Percentiles rank a stretch among this genome's conserved stretches.
Evolutionary conservation across 2,797 vertebrate genomes (phyloP).

Genomic region (Tinamus major): DNA sequence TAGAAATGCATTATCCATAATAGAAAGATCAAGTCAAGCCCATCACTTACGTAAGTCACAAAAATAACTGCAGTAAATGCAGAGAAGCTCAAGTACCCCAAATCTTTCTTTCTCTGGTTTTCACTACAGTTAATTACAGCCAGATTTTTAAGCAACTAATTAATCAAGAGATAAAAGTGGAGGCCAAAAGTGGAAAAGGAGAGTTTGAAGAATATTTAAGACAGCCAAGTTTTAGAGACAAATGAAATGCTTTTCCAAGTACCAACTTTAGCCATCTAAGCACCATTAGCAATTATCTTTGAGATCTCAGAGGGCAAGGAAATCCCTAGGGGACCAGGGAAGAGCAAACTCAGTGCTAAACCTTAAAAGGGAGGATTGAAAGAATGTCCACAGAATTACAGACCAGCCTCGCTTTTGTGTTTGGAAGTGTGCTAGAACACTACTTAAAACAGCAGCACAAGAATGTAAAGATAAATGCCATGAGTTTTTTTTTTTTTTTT

Average conservation of each 20-base stretch:
- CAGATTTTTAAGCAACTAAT: constrained; percentile 20
- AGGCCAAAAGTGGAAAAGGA: background rate
- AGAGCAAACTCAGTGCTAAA: background rate
- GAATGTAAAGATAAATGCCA: background rate
- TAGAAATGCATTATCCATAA: background rate
- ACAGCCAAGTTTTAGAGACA: background rate
- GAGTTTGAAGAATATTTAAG: constrained; percentile 28
- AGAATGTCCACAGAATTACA: constrained; percentile 3
- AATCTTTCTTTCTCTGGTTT: background rate
- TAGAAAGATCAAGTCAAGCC: background rate
- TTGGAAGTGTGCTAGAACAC: background rate
- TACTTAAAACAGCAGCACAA: background rate
- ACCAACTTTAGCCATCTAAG: constrained; percentile 43
- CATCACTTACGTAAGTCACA: background rate
- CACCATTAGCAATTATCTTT: constrained; percentile 47
- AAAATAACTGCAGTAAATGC: background rate
- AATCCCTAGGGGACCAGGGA: background rate
- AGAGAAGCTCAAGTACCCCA: background rate
- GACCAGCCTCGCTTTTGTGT: background rate
- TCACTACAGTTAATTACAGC: background rate
- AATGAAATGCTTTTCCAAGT: constrained; percentile 13
- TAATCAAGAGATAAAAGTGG: background rate
- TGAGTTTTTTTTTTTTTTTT: background rate
- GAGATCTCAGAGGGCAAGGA: constrained; percentile 18
- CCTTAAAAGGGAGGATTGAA: background rate